These are phyloP conservation scores for Drosophila mojavensis DNA, from an alignment of 1,140 invertebrate species.

Conservation along the genomic window DNA sequence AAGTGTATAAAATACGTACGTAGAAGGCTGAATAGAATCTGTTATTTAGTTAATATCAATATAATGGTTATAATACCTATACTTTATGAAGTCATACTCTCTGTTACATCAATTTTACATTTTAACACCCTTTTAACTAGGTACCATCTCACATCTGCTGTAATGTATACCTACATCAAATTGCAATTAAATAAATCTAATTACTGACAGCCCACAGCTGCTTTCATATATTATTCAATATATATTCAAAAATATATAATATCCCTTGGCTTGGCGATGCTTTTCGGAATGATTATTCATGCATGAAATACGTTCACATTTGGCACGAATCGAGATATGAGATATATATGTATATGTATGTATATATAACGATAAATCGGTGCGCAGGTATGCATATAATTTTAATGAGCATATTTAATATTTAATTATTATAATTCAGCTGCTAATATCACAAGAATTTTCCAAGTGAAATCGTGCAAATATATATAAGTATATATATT, in stretches of 20 bases:
- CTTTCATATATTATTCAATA: neutral
- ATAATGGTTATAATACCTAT: no score
- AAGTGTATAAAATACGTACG: no score
- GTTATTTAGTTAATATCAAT: no score
- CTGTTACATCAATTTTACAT: no score
- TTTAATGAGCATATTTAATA: constrained; percentile 24
- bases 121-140: neutral
- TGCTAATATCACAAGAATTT: constrained; percentile 8
- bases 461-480: constrained; percentile 10
- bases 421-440: constrained; percentile 27
- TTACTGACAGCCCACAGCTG: constrained; percentile 1
- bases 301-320: neutral
- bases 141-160: neutral
- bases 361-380: neutral
- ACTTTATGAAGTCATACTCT: no score
- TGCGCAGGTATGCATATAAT: constrained; percentile 13
- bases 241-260: neutral
- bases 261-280: neutral
- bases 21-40: no score
- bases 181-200: neutral
- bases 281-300: constrained; percentile 11
- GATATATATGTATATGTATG: neutral
- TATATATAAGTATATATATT: constrained; percentile 22
- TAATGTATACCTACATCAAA: neutral
- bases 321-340: constrained; percentile 10